Evolutionary conservation across 2,113 vertebrate genomes (phyloP).

Genomic region (Callorhinus ursinus): DNA sequence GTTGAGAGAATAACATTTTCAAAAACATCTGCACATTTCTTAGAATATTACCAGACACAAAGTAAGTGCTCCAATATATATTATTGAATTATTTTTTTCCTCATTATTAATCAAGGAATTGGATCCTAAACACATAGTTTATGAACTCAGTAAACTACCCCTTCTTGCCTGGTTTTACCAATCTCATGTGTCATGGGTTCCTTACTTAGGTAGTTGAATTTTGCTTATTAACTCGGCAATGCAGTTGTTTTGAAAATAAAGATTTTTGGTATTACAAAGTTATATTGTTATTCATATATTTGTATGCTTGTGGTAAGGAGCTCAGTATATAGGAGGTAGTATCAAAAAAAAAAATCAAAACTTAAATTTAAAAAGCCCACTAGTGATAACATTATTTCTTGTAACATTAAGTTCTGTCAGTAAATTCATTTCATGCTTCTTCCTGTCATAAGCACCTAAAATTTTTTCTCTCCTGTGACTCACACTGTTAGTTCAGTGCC

Average conservation of each 20-base stretch:
- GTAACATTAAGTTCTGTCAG: slow-evolving; percentile 58
- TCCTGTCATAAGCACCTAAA: slow-evolving; percentile 76
- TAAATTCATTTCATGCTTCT: slow-evolving; percentile 72
- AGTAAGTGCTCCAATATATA: not conserved
- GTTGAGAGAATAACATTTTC: not conserved
- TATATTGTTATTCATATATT: not conserved
- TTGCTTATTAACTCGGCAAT: not conserved
- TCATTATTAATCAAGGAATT: not conserved
- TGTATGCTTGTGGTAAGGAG: not conserved
- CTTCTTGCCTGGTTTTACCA: not conserved
- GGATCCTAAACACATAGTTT: not conserved
- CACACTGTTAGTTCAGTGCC: slow-evolving; percentile 69
- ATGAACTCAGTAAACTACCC: not conserved
- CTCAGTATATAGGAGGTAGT: not conserved
- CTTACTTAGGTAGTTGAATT: not conserved
- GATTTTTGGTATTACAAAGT: not conserved
- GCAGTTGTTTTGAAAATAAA: not conserved
- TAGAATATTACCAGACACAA: not conserved
- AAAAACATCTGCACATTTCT: not conserved
- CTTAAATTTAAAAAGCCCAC: not conserved
- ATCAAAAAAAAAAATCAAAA: not conserved
- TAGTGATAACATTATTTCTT: not conserved
- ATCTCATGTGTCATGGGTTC: not conserved
- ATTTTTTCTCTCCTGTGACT: slow-evolving; percentile 69
- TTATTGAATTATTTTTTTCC: not conserved